phyloP scores from a whole-genome alignment of 1,140 invertebrate species.

The Heliconius eleuchia region DNA sequence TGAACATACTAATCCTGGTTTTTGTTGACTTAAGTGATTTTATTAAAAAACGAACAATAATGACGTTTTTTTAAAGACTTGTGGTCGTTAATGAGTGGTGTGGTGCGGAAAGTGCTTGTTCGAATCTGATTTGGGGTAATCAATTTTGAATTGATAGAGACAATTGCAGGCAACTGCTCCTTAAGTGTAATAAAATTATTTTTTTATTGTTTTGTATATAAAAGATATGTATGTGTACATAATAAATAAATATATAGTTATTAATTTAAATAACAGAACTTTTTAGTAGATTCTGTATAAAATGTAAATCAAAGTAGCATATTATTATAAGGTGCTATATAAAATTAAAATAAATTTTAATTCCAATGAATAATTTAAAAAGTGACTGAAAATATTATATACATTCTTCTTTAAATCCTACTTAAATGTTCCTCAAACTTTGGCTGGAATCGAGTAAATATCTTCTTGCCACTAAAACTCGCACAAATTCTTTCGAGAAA shows the following conservation, averaged over 20 bases:
- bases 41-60: not conserved
- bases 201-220: conserved; percentile 7
- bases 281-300: not conserved
- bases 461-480: not conserved
- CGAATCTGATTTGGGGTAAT: not conserved
- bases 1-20: conserved; percentile 96
- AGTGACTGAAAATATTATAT: not conserved
- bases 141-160: too few relatives aligned
- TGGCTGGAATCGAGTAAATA: not conserved
- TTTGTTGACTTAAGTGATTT: conserved; percentile 83
- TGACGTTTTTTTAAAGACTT: not conserved
- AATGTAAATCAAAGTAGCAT: not conserved
- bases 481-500: not conserved
- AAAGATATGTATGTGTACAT: not conserved
- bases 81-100: not conserved
- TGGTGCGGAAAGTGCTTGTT: not conserved
- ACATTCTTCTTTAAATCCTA: not conserved
- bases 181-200: not conserved
- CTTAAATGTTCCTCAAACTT: not conserved
- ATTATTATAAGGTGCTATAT: not conserved
- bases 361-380: not conserved
- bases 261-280: not conserved
- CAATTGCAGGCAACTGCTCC: not conserved
- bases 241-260: not conserved
- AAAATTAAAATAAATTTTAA: not conserved